phyloP scores from a whole-genome alignment of 2,888 invertebrate genomes.

The Furcula furcula region DNA sequence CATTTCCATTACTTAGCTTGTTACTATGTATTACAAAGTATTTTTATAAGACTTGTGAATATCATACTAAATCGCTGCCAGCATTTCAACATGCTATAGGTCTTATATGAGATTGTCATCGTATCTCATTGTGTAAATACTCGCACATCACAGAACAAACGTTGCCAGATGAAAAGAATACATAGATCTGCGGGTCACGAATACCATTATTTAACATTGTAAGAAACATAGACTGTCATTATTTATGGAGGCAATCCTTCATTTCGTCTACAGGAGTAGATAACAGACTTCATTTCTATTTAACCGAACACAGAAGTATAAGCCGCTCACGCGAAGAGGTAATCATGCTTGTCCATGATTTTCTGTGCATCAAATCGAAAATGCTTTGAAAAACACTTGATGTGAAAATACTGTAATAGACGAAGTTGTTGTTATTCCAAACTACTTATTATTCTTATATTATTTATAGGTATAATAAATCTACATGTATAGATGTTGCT shows the following conservation, averaged over 20 bases:
- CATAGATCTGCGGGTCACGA: conserved; percentile 44
- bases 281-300: conserved; percentile 43
- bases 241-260: conserved; percentile 55
- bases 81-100: no score
- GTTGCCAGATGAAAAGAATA: conserved; percentile 35
- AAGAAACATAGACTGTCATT: conserved; percentile 44
- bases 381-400: conserved; percentile 8
- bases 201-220: conserved; percentile 52
- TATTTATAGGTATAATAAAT: no score
- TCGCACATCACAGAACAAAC: conserved; percentile 34
- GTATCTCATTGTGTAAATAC: conserved; percentile 40
- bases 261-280: conserved; percentile 41
- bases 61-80: no score
- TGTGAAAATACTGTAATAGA: conserved; percentile 19
- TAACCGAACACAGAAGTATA: conserved; percentile 55
- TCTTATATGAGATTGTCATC: conserved; percentile 26
- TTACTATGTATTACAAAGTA: no score
- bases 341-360: conserved; percentile 61
- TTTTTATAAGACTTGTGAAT: no score
- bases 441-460: no score
- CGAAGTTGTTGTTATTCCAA: no score
- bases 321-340: conserved; percentile 63
- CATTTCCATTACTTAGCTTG: no score
- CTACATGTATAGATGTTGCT: no score
- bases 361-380: conserved; percentile 66